A percentile compares a stretch with the other conserved stretches of the same genome.
Conservation (phyloP, 2,888 invertebrate genomes). For the Caenorhabditis imperialis region DNA sequence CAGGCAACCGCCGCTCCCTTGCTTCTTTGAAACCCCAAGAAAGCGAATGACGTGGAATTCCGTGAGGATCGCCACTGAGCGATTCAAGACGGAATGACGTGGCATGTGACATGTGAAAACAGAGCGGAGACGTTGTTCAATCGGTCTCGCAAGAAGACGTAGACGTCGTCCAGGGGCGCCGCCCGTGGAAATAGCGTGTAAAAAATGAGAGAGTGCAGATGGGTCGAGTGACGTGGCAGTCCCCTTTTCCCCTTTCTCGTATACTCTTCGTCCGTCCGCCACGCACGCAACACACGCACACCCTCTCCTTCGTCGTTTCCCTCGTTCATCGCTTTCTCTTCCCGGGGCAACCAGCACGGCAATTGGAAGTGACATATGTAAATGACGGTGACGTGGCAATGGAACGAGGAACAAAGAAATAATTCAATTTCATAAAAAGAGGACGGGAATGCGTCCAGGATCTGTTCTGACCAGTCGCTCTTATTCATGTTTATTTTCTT, state of each 20-base stretch:
- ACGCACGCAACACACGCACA: slow-evolving; percentile 29
- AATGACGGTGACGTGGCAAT: slow-evolving; percentile 34
- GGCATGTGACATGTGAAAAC: slow-evolving; percentile 20
- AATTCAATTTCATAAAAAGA: neutral
- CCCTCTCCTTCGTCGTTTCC: too few relatives aligned
- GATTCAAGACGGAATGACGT: slow-evolving; percentile 30
- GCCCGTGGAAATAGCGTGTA: neutral
- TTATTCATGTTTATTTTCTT: too few relatives aligned
- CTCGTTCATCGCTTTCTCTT: slow-evolving; percentile 10
- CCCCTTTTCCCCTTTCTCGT: slow-evolving; percentile 5
- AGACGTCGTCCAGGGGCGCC: neutral
- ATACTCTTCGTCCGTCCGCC: slow-evolving; percentile 22
- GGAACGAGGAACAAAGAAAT: neutral
- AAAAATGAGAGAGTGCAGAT: slow-evolving; percentile 13
- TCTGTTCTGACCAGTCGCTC: too few relatives aligned
- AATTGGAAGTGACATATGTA: slow-evolving; percentile 34
- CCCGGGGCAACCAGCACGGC: slow-evolving; percentile 30
- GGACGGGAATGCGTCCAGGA: too few relatives aligned
- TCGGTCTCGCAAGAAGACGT: neutral
- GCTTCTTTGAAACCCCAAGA: slow-evolving; percentile 5
- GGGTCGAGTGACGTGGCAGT: too few relatives aligned
- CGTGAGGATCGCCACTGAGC: slow-evolving; percentile 5
- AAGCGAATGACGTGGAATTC: slow-evolving; percentile 26
- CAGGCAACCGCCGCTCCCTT: neutral
- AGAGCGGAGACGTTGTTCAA: neutral